Evolutionary conservation across 2,797 vertebrate genomes (phyloP).

Genomic region (Falco novaeseelandiae): DNA sequence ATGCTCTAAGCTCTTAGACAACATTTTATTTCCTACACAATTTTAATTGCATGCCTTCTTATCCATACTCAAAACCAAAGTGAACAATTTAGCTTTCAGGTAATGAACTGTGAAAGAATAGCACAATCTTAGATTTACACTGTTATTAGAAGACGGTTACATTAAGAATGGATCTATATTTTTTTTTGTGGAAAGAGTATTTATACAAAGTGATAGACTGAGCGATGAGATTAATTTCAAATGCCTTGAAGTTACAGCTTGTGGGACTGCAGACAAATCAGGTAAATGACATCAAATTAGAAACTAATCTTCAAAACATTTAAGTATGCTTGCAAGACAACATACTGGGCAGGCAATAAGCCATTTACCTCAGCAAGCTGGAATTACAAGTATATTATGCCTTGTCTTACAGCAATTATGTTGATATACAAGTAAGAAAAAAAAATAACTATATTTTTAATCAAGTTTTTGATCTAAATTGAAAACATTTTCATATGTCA

Average conservation of each 20-base stretch:
- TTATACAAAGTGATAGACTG: constrained; percentile 37
- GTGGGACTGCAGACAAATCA: constrained; percentile 28
- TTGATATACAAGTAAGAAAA: background rate
- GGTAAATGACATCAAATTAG: constrained; percentile 29
- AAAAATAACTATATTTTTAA: background rate
- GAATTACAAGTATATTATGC: constrained; percentile 15
- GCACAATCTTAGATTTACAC: background rate
- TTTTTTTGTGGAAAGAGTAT: background rate
- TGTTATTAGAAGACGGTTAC: background rate
- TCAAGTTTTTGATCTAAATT: background rate
- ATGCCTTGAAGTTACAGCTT: constrained; percentile 3
- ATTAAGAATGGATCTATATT: background rate
- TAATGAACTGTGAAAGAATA: background rate
- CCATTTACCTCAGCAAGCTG: constrained; percentile 47
- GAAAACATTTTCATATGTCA: background rate
- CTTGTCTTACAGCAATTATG: background rate
- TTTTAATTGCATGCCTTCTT: background rate
- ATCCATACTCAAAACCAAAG: background rate
- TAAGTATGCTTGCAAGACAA: constrained; percentile 30
- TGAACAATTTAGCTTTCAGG: background rate
- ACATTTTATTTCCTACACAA: background rate
- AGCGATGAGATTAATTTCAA: constrained; percentile 43
- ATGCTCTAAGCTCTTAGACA: background rate
- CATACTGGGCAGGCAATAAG: background rate
- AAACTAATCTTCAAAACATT: constrained; percentile 51